Evolutionary conservation across 2,113 vertebrate genomes (phyloP).

Genomic region (Hydropotes inermis): DNA sequence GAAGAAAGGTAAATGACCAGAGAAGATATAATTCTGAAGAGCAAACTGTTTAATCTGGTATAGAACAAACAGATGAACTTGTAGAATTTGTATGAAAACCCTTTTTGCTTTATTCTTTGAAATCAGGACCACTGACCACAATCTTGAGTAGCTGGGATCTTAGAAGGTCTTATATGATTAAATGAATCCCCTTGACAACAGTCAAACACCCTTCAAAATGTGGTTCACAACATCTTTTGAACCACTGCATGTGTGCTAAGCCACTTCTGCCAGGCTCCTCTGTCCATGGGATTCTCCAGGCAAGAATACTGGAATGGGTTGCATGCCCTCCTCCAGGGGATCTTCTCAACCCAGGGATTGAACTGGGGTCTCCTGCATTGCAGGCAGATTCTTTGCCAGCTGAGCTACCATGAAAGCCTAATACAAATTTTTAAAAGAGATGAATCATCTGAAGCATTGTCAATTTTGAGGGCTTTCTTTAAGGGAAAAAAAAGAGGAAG

Average conservation of each 20-base stretch:
- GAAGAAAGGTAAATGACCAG: not conserved
- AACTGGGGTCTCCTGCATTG: not conserved
- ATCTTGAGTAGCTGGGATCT: not conserved
- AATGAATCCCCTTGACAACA: not conserved
- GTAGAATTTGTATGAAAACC: not conserved
- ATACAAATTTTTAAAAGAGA: not conserved
- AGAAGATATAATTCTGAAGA: not conserved
- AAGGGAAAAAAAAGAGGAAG: not conserved
- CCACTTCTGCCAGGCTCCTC: not conserved
- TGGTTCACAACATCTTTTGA: not conserved
- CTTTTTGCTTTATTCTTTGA: not conserved
- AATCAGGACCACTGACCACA: not conserved
- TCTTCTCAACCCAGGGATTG: not conserved
- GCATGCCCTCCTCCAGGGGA: not conserved
- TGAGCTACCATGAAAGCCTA: not conserved
- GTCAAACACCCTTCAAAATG: not conserved
- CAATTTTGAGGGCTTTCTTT: not conserved
- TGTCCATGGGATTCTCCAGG: not conserved
- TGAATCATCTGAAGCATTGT: not conserved
- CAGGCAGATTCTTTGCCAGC: not conserved
- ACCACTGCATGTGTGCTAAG: rapidly evolving
- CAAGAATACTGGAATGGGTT: not conserved
- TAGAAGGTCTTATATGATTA: not conserved
- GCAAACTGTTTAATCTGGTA: not conserved
- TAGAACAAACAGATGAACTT: not conserved